phyloP scores from a whole-genome alignment of 2,797 vertebrate genomes.

The Myripristis murdjan region DNA sequence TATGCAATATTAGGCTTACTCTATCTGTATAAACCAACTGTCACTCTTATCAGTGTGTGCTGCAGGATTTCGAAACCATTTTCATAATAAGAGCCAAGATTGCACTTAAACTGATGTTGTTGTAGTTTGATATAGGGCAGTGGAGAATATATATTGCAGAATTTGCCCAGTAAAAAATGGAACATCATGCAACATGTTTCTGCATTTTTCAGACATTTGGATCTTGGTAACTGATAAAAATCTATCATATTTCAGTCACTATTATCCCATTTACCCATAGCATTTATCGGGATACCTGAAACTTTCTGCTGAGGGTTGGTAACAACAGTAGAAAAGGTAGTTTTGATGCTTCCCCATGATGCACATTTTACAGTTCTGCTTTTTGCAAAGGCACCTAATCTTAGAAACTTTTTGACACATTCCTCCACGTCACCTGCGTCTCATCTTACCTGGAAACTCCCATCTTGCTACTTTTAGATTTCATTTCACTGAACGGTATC shows the following conservation, averaged over 20 bases:
- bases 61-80: not conserved
- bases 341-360: not conserved
- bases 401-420: not conserved
- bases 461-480: conserved; percentile 21
- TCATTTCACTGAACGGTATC: conserved; percentile 19
- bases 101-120: not conserved
- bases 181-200: too few species aligned
- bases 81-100: not conserved
- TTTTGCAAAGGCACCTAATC: not conserved
- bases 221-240: too few species aligned
- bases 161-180: too few species aligned
- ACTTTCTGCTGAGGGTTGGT: not conserved
- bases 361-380: not conserved
- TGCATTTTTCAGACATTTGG: too few species aligned
- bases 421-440: not conserved
- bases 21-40: not conserved
- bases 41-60: not conserved
- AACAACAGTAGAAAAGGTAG: not conserved
- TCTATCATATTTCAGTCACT: too few species aligned
- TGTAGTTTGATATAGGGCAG: too few species aligned
- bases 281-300: too few species aligned
- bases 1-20: conserved; percentile 12
- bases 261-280: too few species aligned
- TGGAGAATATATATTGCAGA: too few species aligned
- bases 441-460: not conserved